Conservation (phyloP, 2,113 vertebrate genomes). For the Potamarius usumacintae region DNA sequence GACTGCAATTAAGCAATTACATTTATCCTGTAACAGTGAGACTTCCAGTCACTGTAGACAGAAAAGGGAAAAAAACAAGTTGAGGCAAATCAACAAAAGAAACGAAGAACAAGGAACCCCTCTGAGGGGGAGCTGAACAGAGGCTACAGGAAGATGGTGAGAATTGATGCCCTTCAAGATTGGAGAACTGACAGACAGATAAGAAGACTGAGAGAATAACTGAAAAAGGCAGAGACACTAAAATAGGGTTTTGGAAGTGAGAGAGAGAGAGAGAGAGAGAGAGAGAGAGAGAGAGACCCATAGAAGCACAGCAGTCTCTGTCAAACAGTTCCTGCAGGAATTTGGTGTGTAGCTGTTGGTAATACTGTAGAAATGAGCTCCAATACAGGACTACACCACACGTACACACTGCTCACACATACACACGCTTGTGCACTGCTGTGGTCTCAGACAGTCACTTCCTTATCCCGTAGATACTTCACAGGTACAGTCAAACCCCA, state of each 20-base stretch:
- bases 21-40: background rate
- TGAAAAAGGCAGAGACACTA: background rate
- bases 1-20: background rate
- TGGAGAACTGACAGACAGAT: background rate
- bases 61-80: background rate
- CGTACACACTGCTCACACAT: background rate
- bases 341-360: background rate
- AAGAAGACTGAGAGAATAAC: background rate
- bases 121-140: background rate
- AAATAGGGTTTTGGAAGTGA: background rate
- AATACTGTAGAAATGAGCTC: conserved; percentile 4
- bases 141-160: background rate
- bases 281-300: background rate
- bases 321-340: conserved; percentile 4
- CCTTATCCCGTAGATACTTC: background rate
- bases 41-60: background rate
- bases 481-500: background rate
- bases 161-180: background rate
- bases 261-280: background rate
- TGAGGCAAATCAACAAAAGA: background rate
- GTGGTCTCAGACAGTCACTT: background rate
- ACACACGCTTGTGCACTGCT: background rate
- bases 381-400: background rate
- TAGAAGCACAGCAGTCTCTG: background rate
- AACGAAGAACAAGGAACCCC: background rate